These are phyloP conservation scores for Blera fallax DNA, from an alignment of 2,888 invertebrate species.

Conservation along the genomic window DNA sequence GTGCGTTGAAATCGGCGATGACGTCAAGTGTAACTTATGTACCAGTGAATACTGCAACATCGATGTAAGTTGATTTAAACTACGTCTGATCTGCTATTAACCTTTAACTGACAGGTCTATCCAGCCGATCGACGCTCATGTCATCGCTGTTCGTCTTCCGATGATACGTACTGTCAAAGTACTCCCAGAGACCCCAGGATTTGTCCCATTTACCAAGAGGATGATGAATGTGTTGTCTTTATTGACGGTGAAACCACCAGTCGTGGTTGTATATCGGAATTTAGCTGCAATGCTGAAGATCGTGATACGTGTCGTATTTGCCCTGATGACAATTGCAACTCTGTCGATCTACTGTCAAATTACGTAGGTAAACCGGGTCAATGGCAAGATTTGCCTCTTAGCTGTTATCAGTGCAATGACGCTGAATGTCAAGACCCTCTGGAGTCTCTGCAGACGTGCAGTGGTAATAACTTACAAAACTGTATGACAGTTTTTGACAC, in stretches of 20 bases:
- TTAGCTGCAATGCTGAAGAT: conserved; percentile 74
- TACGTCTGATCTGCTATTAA: neutral
- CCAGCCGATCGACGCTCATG: conserved; percentile 77
- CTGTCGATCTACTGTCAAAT: conserved; percentile 73
- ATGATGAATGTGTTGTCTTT: conserved; percentile 76
- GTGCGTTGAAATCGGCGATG: conserved; percentile 69
- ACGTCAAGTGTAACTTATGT: conserved; percentile 74
- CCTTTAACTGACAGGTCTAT: conserved; percentile 58
- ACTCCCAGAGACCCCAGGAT: conserved; percentile 71
- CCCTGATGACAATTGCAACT: conserved; percentile 76
- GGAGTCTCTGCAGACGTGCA: too few species aligned
- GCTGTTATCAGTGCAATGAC: conserved; percentile 75
- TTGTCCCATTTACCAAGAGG: conserved; percentile 74
- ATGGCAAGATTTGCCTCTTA: conserved; percentile 79
- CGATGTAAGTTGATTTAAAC: conserved; percentile 28
- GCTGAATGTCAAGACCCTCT: conserved; percentile 72
- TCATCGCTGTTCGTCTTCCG: conserved; percentile 76
- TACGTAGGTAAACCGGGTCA: conserved; percentile 78
- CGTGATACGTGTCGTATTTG: conserved; percentile 76
- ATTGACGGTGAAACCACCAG: conserved; percentile 74
- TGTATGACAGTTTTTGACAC: conserved; percentile 77
- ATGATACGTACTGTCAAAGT: conserved; percentile 74
- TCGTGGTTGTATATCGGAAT: conserved; percentile 77
- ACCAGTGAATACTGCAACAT: conserved; percentile 74
- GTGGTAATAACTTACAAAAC: conserved; percentile 76